A percentile compares a stretch with the other conserved stretches of the same genome.
Evolutionary conservation across 2,888 invertebrate species (phyloP).

Genomic region (Caenorhabditis doughertyi): DNA sequence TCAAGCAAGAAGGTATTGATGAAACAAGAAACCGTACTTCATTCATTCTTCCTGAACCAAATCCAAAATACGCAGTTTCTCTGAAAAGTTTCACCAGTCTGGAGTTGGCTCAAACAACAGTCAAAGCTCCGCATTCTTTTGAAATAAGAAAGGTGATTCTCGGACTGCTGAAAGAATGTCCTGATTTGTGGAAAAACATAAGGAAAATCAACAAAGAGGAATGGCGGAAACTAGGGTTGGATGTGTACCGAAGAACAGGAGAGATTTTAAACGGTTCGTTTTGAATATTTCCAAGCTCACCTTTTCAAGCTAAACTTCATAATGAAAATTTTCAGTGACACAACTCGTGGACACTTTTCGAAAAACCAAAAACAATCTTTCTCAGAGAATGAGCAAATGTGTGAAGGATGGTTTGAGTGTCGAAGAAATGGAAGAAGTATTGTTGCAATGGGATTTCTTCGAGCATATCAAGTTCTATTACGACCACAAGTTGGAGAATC

Average conservation of each 20-base stretch:
- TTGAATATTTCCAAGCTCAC: neutral
- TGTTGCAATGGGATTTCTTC: constrained; percentile 3
- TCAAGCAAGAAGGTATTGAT: constrained; percentile 1
- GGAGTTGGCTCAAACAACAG: neutral
- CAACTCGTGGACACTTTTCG: neutral
- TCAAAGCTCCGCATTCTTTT: neutral
- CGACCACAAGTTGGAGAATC: constrained; percentile 9
- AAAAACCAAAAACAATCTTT: neutral
- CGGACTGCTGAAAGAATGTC: neutral
- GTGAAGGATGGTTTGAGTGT: neutral
- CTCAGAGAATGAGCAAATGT: neutral
- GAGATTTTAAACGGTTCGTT: neutral
- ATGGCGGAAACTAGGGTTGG: constrained; percentile 9
- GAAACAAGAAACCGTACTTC: neutral
- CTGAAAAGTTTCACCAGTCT: neutral
- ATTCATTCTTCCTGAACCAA: neutral
- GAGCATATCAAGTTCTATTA: neutral
- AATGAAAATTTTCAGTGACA: neutral
- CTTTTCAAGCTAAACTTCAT: neutral
- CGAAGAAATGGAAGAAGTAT: neutral
- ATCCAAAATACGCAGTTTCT: neutral
- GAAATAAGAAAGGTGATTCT: constrained; percentile 6
- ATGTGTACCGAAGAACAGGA: constrained; percentile 13
- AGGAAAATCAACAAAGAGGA: neutral
- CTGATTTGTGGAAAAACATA: constrained; percentile 4